Percentiles rank a stretch among this genome's conserved stretches.
Conservation (phyloP, 2,113 vertebrate genomes). For the Ophthalmolycus amberensis region DNA sequence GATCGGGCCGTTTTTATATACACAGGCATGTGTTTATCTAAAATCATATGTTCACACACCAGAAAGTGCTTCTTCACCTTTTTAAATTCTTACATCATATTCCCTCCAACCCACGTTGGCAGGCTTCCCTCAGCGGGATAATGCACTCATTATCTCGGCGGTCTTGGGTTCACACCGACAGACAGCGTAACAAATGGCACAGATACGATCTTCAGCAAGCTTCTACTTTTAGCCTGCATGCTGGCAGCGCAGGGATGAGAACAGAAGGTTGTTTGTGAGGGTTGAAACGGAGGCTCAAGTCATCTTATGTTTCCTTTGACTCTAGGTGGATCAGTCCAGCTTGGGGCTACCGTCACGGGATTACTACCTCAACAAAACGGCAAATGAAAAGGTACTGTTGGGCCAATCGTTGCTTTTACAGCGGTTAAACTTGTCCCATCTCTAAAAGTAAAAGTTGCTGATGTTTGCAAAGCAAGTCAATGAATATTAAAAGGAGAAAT, state of each 20-base stretch:
- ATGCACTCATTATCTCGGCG: not conserved
- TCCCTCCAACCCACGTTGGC: not conserved
- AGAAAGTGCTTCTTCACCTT: not conserved
- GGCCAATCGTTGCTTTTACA: not conserved
- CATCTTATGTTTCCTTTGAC: slow-evolving; percentile 35
- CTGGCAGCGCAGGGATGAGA: slow-evolving; percentile 18
- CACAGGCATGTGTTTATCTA: not conserved
- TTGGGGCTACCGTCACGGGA: slow-evolving; percentile 92
- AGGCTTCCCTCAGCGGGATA: not conserved
- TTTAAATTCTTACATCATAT: not conserved
- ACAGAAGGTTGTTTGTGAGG: slow-evolving; percentile 37
- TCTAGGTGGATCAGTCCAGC: slow-evolving; percentile 93
- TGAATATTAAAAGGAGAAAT: slow-evolving; percentile 31
- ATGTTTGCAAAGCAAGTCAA: slow-evolving; percentile 1
- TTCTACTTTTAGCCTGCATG: slow-evolving; percentile 3
- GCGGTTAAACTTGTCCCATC: not conserved
- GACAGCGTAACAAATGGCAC: slow-evolving; percentile 7
- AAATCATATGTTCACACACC: not conserved
- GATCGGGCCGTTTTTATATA: not conserved
- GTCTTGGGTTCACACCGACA: not conserved
- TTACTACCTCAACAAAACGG: slow-evolving; percentile 97
- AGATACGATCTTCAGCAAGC: slow-evolving; percentile 11
- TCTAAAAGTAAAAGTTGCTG: not conserved
- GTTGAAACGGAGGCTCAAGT: slow-evolving; percentile 13
- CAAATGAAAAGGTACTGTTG: slow-evolving; percentile 91